Percentiles rank a stretch among this genome's conserved stretches.
These are phyloP conservation scores for Ia io DNA, from an alignment of 2,113 vertebrate species.

Conservation along the genomic window DNA sequence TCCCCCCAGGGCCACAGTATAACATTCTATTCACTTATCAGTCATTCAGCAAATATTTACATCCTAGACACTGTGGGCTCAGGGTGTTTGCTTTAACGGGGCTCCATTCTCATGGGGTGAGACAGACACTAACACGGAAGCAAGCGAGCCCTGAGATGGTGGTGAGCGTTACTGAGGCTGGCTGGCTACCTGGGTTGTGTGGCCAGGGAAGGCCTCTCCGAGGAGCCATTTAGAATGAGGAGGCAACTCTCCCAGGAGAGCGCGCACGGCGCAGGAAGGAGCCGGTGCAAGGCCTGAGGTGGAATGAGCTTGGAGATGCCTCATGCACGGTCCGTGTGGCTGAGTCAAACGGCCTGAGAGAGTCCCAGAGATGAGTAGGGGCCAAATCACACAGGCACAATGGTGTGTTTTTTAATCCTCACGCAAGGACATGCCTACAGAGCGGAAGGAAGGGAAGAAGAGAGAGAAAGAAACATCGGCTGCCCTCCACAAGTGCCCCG, in stretches of 20 bases:
- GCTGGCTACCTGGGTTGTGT: neutral
- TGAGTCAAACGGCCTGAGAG: neutral
- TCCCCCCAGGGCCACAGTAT: neutral
- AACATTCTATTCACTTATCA: neutral
- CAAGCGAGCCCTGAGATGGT: neutral
- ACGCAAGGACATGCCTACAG: neutral
- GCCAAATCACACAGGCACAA: neutral
- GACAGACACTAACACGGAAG: neutral
- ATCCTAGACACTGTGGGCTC: too few relatives aligned
- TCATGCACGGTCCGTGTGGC: too few relatives aligned
- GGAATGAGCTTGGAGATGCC: too few relatives aligned
- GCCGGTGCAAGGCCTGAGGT: neutral
- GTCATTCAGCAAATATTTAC: neutral
- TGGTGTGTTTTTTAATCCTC: neutral
- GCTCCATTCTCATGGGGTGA: neutral
- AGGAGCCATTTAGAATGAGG: neutral
- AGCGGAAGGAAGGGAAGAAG: neutral
- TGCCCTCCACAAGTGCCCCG: neutral
- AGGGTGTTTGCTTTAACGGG: neutral
- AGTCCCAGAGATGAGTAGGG: neutral
- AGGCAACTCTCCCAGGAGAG: neutral
- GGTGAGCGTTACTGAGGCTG: fast-evolving
- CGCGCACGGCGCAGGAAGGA: neutral
- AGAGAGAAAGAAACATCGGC: neutral
- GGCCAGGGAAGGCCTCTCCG: neutral